Conservation (phyloP, 2,113 vertebrate genomes). For the Perognathus longimembris region DNA sequence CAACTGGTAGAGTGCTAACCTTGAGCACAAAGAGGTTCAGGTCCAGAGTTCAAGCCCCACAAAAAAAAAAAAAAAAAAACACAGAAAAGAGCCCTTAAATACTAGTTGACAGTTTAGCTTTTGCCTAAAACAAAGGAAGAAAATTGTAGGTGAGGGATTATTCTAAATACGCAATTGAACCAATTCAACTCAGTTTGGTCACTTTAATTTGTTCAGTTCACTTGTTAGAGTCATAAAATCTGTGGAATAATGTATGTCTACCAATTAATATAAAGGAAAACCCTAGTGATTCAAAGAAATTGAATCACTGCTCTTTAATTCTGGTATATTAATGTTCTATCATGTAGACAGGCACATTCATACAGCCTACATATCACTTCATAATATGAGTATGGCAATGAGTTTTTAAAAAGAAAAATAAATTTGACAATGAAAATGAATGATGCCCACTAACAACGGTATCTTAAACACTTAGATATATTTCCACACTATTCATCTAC, state of each 20-base stretch:
- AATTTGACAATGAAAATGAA: not conserved
- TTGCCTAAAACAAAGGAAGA: slow-evolving; percentile 21
- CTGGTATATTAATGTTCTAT: not conserved
- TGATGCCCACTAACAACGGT: not conserved
- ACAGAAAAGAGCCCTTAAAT: not conserved
- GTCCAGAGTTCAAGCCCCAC: too few species aligned
- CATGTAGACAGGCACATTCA: not conserved
- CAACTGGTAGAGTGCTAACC: too few species aligned
- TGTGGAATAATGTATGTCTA: not conserved
- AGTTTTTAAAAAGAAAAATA: slow-evolving; percentile 28
- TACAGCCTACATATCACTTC: not conserved
- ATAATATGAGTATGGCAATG: not conserved
- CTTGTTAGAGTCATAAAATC: not conserved
- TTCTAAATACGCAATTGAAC: not conserved
- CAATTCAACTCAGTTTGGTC: slow-evolving; percentile 39
- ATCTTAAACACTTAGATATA: not conserved
- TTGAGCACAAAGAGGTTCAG: too few species aligned
- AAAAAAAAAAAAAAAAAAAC: too few species aligned
- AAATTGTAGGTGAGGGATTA: not conserved
- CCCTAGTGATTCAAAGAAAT: not conserved
- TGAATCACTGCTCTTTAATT: not conserved
- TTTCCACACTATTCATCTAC: not conserved
- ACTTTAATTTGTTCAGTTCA: slow-evolving; percentile 3
- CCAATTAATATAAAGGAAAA: not conserved
- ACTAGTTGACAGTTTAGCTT: slow-evolving; percentile 1